Percentiles rank a stretch among this genome's conserved stretches.
These are phyloP conservation scores for Erannis defoliaria DNA, from an alignment of 2,888 invertebrate species.

Conservation along the genomic window DNA sequence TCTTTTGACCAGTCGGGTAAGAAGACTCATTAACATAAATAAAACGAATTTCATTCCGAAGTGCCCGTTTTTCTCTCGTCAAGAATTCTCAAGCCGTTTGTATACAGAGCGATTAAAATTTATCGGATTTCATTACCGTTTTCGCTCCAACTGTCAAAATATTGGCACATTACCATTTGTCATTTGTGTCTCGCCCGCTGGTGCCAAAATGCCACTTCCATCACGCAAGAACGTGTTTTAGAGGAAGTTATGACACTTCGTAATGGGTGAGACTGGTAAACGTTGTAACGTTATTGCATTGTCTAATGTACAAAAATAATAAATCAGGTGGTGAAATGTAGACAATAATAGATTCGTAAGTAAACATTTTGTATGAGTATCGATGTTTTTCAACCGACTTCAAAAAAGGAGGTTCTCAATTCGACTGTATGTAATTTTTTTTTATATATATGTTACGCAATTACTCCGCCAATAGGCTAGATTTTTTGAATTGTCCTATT, in stretches of 20 bases:
- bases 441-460: too few relatives aligned
- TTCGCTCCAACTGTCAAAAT: slow-evolving; percentile 53
- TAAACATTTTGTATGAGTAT: neutral
- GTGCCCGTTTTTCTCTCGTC: slow-evolving; percentile 59
- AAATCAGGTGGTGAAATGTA: neutral
- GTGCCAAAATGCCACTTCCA: slow-evolving; percentile 25
- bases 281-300: slow-evolving; percentile 29
- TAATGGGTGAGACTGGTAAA: slow-evolving; percentile 34
- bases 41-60: slow-evolving; percentile 41
- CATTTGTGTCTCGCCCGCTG: slow-evolving; percentile 10
- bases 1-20: too few relatives aligned
- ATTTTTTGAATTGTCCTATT: too few relatives aligned
- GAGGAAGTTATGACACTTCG: slow-evolving; percentile 27
- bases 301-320: slow-evolving; percentile 19
- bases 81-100: slow-evolving; percentile 48
- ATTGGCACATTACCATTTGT: slow-evolving; percentile 39
- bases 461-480: too few relatives aligned
- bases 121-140: slow-evolving; percentile 50
- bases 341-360: neutral
- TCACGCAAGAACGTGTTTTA: slow-evolving; percentile 16
- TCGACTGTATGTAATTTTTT: too few relatives aligned
- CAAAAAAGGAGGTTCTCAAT: too few relatives aligned
- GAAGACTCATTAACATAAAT: neutral
- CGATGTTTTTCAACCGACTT: too few relatives aligned
- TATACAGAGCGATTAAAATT: slow-evolving; percentile 46